Evolutionary conservation across 1,140 invertebrate genomes (phyloP).

Genomic region (Frieseomelitta varia): DNA sequence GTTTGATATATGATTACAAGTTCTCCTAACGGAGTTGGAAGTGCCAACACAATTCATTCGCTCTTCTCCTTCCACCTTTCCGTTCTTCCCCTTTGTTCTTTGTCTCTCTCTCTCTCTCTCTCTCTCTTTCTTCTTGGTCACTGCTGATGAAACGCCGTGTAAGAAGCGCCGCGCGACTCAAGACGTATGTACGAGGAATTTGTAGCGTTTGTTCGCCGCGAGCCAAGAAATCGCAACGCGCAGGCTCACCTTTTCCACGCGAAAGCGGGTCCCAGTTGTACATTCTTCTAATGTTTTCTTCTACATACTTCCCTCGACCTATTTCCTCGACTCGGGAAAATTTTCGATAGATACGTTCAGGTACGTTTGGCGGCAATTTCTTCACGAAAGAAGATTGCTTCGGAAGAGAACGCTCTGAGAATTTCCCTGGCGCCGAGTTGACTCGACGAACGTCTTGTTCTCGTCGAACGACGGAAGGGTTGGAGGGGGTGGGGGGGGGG

Average conservation of each 20-base stretch:
- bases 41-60: conserved; percentile 68
- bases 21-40: conserved; percentile 64
- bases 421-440: not conserved
- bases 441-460: not conserved
- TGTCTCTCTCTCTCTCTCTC: not conserved
- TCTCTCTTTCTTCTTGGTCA: conserved; percentile 44
- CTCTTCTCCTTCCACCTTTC: not conserved
- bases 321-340: not conserved
- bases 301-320: not conserved
- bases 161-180: conserved; percentile 42
- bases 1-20: conserved; percentile 74
- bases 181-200: conserved; percentile 67
- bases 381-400: not conserved
- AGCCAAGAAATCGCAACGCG: not conserved
- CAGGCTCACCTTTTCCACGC: not conserved
- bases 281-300: not conserved
- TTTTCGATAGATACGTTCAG: not conserved
- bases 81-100: not conserved
- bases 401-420: not conserved
- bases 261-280: not conserved
- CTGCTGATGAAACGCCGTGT: conserved; percentile 15
- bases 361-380: not conserved
- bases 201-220: conserved; percentile 61
- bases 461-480: not conserved
- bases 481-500: no score